Base-by-base conservation (phyloP, 2,113 vertebrate genomes). In the Chaetodon auriga region DNA sequence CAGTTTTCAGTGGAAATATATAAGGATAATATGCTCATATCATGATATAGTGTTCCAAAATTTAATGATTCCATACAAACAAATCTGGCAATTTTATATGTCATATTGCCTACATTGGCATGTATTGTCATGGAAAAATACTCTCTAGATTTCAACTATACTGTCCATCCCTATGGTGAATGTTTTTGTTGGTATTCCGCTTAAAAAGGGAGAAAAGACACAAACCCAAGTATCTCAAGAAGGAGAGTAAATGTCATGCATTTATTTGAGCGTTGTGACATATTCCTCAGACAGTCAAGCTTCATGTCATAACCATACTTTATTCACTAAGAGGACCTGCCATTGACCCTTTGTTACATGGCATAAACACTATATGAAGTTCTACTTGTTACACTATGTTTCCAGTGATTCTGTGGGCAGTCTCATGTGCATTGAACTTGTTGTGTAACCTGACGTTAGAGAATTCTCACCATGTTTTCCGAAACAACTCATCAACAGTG, bases 191-290 rank as follows among this genome's bases (percentile, higher is more conserved):
- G 1, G n/a, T 4, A 12, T 61, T 43, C 0, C 19, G 7, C 8
- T 36, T n/a, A 5, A 48, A 30, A 74, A 4, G 1, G 7, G 12
- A 83, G 38, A 75, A 60, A 81, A 71, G 38, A 86, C 68, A 82
- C 46, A 80, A 66, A 84, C 1, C 15, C 49, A 54, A 53, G 16
- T 60, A 46, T 74, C 23, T 58, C 62, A 46, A 65, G n/a, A 61
- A 73, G 35, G 69, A 82, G 78, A 84, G 71, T 87, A 89, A 91
- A 93, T 88, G 74, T 81, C 89, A 92, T 94, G 92, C 89, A 81
- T 94, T 94, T 94, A 95, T 95, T 95, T 94, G 63, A 92, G 66
- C 84, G 78, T 71, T 83, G 86, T 68, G 79, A 91, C 86, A 92
- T 58, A 87, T 84, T 83, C 82, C 70, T 84, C 80, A 72, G 58